A percentile compares a stretch with the other conserved stretches of the same genome.
These are phyloP conservation scores for Caenorhabditis drosophilae DNA, from an alignment of 2,888 invertebrate species.

Conservation along the genomic window DNA sequence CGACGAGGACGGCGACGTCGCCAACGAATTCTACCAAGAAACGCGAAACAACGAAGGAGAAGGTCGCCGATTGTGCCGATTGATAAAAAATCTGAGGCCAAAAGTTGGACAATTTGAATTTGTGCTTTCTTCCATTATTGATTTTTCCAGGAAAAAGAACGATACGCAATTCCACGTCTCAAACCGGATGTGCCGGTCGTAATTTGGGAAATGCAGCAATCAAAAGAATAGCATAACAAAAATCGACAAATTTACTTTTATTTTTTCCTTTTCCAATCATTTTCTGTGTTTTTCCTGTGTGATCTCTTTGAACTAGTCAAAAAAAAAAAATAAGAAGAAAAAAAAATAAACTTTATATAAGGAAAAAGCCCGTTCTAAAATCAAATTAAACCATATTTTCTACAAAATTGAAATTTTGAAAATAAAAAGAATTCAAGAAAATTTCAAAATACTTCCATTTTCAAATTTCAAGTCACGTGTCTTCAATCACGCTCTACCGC, in stretches of 20 bases:
- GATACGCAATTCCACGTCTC: conserved; percentile 45
- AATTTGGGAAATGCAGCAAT: conserved; percentile 31
- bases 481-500: no score
- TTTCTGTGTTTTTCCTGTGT: neutral
- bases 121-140: neutral
- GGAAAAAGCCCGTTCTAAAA: no score
- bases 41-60: conserved; percentile 35
- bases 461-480: no score
- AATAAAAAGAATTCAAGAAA: no score
- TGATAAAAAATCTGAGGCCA: conserved; percentile 42
- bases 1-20: conserved; percentile 74
- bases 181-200: conserved; percentile 47
- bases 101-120: conserved; percentile 6
- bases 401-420: no score
- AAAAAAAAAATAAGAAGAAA: no score
- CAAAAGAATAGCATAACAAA: no score
- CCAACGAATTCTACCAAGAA: conserved; percentile 74
- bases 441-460: no score
- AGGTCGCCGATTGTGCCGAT: conserved; percentile 26
- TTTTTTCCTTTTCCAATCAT: neutral
- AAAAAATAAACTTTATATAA: no score
- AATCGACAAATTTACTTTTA: neutral
- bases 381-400: no score
- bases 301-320: neutral
- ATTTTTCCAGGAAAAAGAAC: conserved; percentile 39